Conservation (phyloP, 1,140 invertebrate genomes). For the Battus philenor region DNA sequence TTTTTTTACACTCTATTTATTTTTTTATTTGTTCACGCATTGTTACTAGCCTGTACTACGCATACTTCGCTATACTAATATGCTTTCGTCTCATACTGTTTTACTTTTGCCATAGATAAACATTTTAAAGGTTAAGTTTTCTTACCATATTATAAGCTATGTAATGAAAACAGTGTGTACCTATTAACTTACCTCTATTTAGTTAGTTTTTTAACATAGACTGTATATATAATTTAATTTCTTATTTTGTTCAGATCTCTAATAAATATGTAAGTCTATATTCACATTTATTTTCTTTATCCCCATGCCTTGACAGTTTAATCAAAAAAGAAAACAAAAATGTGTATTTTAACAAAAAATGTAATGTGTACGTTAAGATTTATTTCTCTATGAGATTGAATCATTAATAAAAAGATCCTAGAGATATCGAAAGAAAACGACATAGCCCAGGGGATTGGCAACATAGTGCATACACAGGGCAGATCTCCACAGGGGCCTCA, state of each 20-base stretch:
- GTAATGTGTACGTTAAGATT: too few relatives aligned
- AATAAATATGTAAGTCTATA: conserved; percentile 75
- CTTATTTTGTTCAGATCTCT: conserved; percentile 76
- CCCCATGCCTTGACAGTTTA: not conserved
- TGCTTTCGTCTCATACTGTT: conserved; percentile 32
- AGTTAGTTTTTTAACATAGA: conserved; percentile 74
- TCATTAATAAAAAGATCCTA: too few relatives aligned
- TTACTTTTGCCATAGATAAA: conserved; percentile 56
- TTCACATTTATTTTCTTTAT: conserved; percentile 22
- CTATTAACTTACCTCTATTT: conserved; percentile 73
- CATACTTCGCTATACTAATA: conserved; percentile 43
- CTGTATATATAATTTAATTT: conserved; percentile 76
- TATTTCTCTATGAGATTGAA: too few relatives aligned
- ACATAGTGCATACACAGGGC: too few relatives aligned
- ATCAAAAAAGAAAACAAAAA: conserved; percentile 1
- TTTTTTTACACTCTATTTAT: conserved; percentile 45
- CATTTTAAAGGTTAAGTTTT: conserved; percentile 37
- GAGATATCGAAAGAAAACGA: too few relatives aligned
- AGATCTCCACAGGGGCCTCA: too few relatives aligned
- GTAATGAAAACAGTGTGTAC: conserved; percentile 66
- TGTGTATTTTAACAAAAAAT: too few relatives aligned
- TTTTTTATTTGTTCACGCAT: conserved; percentile 33
- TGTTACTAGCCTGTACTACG: conserved; percentile 33
- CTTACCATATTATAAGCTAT: conserved; percentile 55
- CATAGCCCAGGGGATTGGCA: too few relatives aligned